These are phyloP conservation scores for Malurus alboscapulatus DNA, from an alignment of 2,113 vertebrate species.

Conservation along the genomic window DNA sequence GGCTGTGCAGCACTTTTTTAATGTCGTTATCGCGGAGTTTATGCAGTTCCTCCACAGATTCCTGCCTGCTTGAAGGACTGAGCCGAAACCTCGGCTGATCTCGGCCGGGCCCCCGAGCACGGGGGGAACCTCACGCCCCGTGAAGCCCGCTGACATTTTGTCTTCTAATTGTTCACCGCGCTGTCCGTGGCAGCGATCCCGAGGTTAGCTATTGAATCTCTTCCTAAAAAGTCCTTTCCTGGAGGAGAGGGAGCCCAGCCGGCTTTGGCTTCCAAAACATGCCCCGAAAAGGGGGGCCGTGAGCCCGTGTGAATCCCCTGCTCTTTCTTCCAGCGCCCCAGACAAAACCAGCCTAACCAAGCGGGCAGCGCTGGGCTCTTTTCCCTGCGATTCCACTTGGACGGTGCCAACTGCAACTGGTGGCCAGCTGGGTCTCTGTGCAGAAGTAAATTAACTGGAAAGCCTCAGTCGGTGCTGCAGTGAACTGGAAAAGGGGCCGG, in stretches of 20 bases:
- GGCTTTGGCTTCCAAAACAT: neutral
- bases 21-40: neutral
- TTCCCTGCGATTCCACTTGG: neutral
- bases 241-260: neutral
- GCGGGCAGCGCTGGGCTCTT: neutral
- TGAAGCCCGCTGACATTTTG: conserved; percentile 42
- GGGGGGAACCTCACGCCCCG: neutral
- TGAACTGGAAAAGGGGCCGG: conserved; percentile 13
- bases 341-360: conserved; percentile 47
- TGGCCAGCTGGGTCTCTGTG: conserved; percentile 57
- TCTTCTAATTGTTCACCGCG: neutral
- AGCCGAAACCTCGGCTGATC: neutral
- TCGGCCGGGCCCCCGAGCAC: neutral
- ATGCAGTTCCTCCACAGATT: neutral
- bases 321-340: neutral
- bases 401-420: conserved; percentile 25
- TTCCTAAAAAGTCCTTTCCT: neutral
- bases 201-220: neutral
- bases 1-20: rapidly evolving
- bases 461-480: conserved; percentile 17
- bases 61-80: neutral
- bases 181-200: neutral
- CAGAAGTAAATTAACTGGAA: conserved; percentile 70
- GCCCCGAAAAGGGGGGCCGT: neutral
- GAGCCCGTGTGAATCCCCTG: neutral